A percentile compares a stretch with the other conserved stretches of the same genome.
phyloP scores from a whole-genome alignment of 2,113 vertebrate species.

The Hypanus sabinus region DNA sequence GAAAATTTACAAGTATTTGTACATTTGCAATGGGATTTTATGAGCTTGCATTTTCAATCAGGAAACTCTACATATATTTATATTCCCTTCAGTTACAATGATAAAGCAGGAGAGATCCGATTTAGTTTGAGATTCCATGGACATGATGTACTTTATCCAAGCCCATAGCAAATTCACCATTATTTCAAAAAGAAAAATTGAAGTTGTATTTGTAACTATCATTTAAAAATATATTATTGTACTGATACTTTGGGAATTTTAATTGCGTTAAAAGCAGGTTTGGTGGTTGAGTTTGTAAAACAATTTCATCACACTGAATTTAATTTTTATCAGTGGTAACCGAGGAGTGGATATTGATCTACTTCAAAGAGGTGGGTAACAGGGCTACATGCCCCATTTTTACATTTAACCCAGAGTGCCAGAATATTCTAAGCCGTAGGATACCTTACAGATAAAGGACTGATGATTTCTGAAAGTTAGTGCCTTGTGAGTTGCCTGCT shows the following conservation, averaged over 20 bases:
- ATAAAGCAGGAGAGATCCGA: not conserved
- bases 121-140: conserved; percentile 5
- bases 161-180: not conserved
- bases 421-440: no score
- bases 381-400: no score
- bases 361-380: no score
- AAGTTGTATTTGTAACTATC: not conserved
- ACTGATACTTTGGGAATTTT: not conserved
- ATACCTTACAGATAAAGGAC: no score
- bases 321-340: no score
- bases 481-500: no score
- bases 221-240: not conserved
- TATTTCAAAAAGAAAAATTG: not conserved
- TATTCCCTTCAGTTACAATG: not conserved
- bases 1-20: not conserved
- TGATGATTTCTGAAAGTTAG: no score
- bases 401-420: no score
- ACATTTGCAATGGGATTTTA: not conserved
- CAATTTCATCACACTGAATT: no score
- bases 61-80: not conserved
- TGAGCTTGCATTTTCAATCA: not conserved
- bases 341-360: no score
- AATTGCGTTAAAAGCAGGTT: no score
- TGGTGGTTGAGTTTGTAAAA: no score
- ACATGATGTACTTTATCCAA: not conserved